Base-by-base conservation (phyloP, 53 echinoderm and acorn worm species). In the Patiria pectinifera region DNA sequence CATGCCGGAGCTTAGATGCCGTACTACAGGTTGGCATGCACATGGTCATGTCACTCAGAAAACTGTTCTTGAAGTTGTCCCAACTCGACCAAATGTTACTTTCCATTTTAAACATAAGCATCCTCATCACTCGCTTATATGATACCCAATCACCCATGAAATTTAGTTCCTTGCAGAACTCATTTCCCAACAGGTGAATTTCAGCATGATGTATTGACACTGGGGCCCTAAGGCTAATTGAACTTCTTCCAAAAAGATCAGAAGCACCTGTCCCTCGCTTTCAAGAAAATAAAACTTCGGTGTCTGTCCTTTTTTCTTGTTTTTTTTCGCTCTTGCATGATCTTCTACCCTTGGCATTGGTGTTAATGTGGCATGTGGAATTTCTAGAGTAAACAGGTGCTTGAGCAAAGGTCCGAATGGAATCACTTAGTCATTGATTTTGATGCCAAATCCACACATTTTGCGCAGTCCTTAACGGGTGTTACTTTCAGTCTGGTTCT, bases 341-440 rank as follows among this genome's bases (percentile, higher is more conserved):
- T 72, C 24, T n/a, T 45, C 74, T 49, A 22, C 18, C 86, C 86
- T 23, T 45, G 59, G 22, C 24, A 72, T 12, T 53, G 74, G 72
- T 49, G 86, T 48, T 86, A 86, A 59, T 48, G 86, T 71, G 86
- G 49, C 72, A 72, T 49, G 70, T 71, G 69, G 71, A 71, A 71
- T 71, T n/a, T 74, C 15, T 58, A 48, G 62, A 86, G 74, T 13
- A 75, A 86, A 74, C 71, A 71, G 49, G 45, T 62, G 44, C 46
- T 69, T 11, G 60, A 83, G 12, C 61, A 83, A 21, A 66, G 2
- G 25, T 43, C 63, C 16, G 69, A 43, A 15, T 14, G 26, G 46
- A 79, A 45, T 46, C 46, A 79, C 45, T 79, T 79, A 45, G 13
- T n/a, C 48, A 46, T 79, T 15, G 6, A 79, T 79, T 79, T 48